phyloP scores from a whole-genome alignment of 2,888 invertebrate genomes.

The Tineola bisselliella region DNA sequence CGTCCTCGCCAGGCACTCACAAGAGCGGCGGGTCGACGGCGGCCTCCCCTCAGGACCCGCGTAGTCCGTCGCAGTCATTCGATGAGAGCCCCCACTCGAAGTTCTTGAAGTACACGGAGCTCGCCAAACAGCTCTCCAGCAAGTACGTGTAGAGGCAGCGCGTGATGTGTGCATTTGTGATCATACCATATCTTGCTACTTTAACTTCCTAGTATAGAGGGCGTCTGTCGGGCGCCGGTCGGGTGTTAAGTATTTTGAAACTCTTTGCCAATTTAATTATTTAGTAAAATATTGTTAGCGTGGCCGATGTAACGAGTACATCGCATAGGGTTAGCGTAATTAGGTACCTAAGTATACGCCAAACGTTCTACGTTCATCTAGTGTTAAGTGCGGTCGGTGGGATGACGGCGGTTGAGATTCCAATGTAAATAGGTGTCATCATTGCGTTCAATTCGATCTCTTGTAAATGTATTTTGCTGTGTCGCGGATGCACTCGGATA shows the following conservation, averaged over 20 bases:
- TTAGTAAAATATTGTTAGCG: constrained; percentile 61
- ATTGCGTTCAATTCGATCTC: constrained; percentile 65
- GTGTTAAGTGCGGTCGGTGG: constrained; percentile 40
- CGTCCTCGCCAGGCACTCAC: constrained; percentile 52
- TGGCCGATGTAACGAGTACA: too few relatives aligned
- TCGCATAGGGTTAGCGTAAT: constrained; percentile 67
- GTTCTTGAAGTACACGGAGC: constrained; percentile 97
- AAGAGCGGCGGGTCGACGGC: constrained; percentile 51
- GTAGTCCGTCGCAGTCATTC: constrained; percentile 71
- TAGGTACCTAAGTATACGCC: constrained; percentile 66
- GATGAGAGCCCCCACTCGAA: constrained; percentile 96
- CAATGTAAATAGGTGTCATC: constrained; percentile 24
- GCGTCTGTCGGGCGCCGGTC: constrained; percentile 47
- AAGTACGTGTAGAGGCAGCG: constrained; percentile 80
- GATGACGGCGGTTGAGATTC: background rate
- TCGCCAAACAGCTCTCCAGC: constrained; percentile 97
- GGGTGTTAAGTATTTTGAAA: constrained; percentile 66
- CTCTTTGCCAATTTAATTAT: constrained; percentile 69
- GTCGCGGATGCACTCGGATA: background rate
- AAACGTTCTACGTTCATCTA: constrained; percentile 66
- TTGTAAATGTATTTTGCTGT: constrained; percentile 56
- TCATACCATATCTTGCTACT: constrained; percentile 83
- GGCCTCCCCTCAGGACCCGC: constrained; percentile 65
- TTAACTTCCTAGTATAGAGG: constrained; percentile 55
- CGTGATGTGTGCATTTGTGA: constrained; percentile 55